phyloP scores from a whole-genome alignment of 1,140 invertebrate genomes.

The Drosophila biarmipes region DNA sequence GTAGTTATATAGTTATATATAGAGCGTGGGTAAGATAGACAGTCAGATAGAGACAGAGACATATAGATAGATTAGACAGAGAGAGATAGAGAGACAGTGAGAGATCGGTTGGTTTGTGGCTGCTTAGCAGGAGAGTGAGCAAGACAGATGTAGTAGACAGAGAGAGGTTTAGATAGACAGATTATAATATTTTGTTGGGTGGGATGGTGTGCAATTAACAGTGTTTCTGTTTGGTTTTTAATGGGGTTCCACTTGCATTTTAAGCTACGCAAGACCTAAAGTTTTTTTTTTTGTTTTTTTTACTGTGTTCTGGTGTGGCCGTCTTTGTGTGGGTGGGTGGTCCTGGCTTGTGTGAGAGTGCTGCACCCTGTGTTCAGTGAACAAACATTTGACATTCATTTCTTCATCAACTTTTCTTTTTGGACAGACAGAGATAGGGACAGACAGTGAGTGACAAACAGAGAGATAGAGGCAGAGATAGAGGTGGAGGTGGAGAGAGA shows the following conservation, averaged over 20 bases:
- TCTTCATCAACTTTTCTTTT: constrained; percentile 36
- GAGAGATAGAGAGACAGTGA: constrained; percentile 31
- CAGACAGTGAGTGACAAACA: constrained; percentile 32
- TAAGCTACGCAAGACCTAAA: constrained; percentile 63
- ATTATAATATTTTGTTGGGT: constrained; percentile 31
- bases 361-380: constrained; percentile 76
- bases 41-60: constrained; percentile 52
- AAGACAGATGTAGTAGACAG: constrained; percentile 48
- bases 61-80: constrained; percentile 36
- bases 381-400: constrained; percentile 76
- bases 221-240: constrained; percentile 23
- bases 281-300: constrained; percentile 6
- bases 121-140: constrained; percentile 59
- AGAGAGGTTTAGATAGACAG: constrained; percentile 41
- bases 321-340: constrained; percentile 8
- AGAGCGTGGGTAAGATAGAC: constrained; percentile 62
- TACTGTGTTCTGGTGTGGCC: constrained; percentile 5
- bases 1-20: constrained; percentile 46
- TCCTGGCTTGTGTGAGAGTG: constrained; percentile 33
- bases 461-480: constrained; percentile 7
- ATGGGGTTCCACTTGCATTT: constrained; percentile 48
- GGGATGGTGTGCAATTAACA: constrained; percentile 31
- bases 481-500: constrained; percentile 7
- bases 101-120: constrained; percentile 31
- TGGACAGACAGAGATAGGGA: constrained; percentile 37